Base-by-base conservation (phyloP, 2,797 vertebrate genomes). In the Acanthurus lineatus region DNA sequence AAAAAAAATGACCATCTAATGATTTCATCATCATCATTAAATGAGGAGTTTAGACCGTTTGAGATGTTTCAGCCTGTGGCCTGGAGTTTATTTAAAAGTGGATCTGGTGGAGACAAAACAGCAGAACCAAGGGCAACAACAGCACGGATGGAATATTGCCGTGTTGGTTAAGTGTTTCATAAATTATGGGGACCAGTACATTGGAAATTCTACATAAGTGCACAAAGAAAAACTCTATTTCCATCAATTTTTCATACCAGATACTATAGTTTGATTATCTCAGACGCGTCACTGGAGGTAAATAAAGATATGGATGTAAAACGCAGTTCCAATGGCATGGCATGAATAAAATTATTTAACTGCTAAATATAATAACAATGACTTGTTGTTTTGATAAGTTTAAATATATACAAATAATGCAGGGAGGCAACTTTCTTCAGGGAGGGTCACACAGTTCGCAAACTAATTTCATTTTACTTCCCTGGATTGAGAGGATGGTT, bases 1-100 rank as follows among this genome's bases (percentile, higher is more conserved):
- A 17, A 62, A 61, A 77, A 77, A 51, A n/a, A 45, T 11, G 22
- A 40, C 45, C 4, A 68, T 20, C 6, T 20, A 63, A 67, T 70
- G 56, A 63, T 77, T 78, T 74, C 42, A 74, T 63, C 66, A 54
- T 49, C 32, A 6, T 35, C 2, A 35, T 35, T 35, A 5, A 78
- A 19, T 44, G 54, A 71, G 53, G 58, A 40, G 51, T 49, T 73
- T 6, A 44, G 44, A 22, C 17, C 19, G 47, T 11, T 35, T 62
- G 8, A 22, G 64, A 69, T 72, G 49, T 73, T 76, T 76, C 32
- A 40, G 62, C 7, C 38, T 12, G 4, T 44, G 35, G 38, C n/a
- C 16, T 59, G 53, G 6, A 48, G 42, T 49, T 42, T 9, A 9
- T 10, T 68, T 12, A 28, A 57, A 49, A 44, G 38, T 7, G 57